Base-by-base conservation (phyloP, 2,888 invertebrate species). In the Andrena marginata region DNA sequence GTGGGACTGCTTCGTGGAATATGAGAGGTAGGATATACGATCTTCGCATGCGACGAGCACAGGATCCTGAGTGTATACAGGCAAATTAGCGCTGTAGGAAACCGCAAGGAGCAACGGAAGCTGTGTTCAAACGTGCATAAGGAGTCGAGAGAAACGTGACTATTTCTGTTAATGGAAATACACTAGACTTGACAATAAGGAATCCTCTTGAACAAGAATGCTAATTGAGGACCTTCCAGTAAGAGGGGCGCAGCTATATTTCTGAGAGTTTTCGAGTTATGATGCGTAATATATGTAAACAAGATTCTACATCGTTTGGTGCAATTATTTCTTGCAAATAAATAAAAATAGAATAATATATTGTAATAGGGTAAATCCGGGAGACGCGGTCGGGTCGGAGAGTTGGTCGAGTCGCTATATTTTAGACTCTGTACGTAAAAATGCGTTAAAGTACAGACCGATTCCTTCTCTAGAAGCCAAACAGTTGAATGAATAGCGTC, bases 111-210 rank as follows among this genome's bases (percentile, higher is more conserved):
- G 60, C 64, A 49, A 51, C 51, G 60, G 59, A 70, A 49, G 23
- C 42, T 26, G 49, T 64, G 64, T 59, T 80, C 64, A 71, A 80
- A 80, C 62, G 72, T 72, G 26, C 65, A 67, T 56, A 78, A 80
- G 67, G 77, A 78, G 42, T 8, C 35, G 48, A 48, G 63, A 54
- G 78, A 78, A 80, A 80, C 63, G 56, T 56, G 60, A 67, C 65
- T 63, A 56, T 68, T 35, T 56, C 56, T 49, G 62, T 63, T 77
- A 77, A 72, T 72, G 67, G 62, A 68, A 26, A 23, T 29, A 35
- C 71, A 48, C 62, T 71, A 77, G 77, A 71, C 70, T 62, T 77
- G 20, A 8, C 64, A 48, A 8, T 6, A 63, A 23, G 56, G 31
- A 70, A 79, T 63, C 60, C 31, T 48, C 51, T 31, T 13, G 13